Conservation (phyloP, 2,113 vertebrate genomes). For the Microcebus lehilahytsara region DNA sequence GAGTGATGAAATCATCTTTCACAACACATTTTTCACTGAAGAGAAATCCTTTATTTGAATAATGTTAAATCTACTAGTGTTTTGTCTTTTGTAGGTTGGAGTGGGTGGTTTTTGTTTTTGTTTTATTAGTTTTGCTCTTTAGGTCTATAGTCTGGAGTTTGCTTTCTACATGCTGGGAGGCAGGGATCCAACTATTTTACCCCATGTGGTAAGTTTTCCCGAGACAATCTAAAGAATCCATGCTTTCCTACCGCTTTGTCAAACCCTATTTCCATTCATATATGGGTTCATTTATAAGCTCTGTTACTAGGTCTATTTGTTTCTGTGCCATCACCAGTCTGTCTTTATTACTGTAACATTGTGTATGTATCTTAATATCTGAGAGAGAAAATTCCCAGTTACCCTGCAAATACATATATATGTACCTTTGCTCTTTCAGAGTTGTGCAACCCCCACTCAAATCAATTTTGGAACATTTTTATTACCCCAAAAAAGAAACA, state of each 20-base stretch:
- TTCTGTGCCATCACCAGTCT: neutral
- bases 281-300: neutral
- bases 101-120: neutral
- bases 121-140: slow-evolving; percentile 30
- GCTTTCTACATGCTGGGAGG: neutral
- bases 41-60: neutral
- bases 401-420: neutral
- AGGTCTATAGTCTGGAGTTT: neutral
- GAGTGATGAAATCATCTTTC: neutral
- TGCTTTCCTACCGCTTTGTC: neutral
- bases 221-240: neutral
- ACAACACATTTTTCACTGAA: neutral
- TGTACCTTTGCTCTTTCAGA: neutral
- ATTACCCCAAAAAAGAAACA: neutral
- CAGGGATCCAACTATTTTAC: neutral
- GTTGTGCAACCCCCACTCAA: neutral
- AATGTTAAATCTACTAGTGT: neutral
- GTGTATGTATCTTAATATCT: neutral
- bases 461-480: neutral
- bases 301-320: neutral
- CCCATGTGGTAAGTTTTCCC: neutral
- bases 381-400: neutral
- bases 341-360: neutral
- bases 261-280: neutral
- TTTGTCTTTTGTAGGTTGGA: neutral